Evolutionary conservation across 2,797 vertebrate genomes (phyloP).

Genomic region (Clarias laeviceps): DNA sequence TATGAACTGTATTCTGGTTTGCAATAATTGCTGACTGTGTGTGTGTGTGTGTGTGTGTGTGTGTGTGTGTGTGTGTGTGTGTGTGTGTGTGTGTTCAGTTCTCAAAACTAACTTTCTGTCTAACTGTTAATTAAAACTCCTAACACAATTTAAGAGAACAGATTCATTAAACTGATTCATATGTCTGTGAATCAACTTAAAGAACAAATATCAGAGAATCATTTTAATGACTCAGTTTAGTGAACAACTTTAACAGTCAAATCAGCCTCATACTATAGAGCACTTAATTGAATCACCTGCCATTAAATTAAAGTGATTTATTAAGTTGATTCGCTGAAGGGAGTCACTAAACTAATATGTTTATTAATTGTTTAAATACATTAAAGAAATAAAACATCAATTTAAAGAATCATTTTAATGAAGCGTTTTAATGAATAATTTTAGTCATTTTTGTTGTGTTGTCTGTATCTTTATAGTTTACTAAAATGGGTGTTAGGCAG

Average conservation of each 20-base stretch:
- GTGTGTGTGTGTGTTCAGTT: slow-evolving; percentile 8
- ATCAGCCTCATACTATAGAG: background rate
- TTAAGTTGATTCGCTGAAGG: background rate
- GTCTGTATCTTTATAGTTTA: slow-evolving; percentile 1
- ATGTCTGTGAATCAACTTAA: background rate
- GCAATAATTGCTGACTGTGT: slow-evolving; percentile 31
- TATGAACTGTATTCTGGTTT: slow-evolving; percentile 18
- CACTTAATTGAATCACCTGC: background rate
- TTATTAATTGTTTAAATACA: background rate
- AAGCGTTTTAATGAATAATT: background rate
- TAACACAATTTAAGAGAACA: background rate
- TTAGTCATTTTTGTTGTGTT: background rate
- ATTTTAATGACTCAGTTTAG: background rate
- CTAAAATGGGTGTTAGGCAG: slow-evolving; percentile 15
- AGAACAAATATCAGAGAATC: background rate
- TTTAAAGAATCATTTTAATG: background rate
- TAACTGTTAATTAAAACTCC: background rate
- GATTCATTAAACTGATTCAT: slow-evolving; percentile 2
- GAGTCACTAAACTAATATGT: background rate
- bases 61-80: background rate
- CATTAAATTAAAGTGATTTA: background rate
- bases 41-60: slow-evolving; percentile 25
- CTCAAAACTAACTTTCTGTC: background rate
- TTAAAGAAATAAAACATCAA: background rate
- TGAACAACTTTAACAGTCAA: background rate